Percentiles rank a stretch among this genome's conserved stretches.
phyloP scores from a whole-genome alignment of 2,797 vertebrate species.

The Morus bassanus region DNA sequence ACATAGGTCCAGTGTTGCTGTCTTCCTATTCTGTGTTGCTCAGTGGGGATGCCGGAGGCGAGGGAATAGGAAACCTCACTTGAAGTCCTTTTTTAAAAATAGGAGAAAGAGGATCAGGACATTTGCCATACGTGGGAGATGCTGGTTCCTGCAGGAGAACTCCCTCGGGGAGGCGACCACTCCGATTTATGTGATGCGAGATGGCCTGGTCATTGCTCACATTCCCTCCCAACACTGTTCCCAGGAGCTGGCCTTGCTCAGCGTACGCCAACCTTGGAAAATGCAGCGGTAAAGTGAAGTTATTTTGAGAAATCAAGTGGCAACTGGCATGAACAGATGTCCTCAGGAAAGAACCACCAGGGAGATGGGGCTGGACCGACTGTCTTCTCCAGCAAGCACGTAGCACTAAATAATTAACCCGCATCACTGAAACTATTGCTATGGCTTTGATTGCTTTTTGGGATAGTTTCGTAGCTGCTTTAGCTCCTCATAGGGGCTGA shows the following conservation, averaged over 20 bases:
- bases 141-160: not conserved
- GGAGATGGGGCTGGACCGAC: not conserved
- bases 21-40: not conserved
- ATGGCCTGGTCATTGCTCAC: not conserved
- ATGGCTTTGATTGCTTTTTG: not conserved
- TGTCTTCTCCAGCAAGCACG: not conserved
- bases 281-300: not conserved
- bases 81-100: not conserved
- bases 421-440: not conserved
- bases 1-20: not conserved
- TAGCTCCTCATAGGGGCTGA: not conserved
- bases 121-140: accelerated
- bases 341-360: not conserved
- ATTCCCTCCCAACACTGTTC: accelerated
- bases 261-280: not conserved
- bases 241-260: not conserved
- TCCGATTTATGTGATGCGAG: not conserved
- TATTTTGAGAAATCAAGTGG: not conserved
- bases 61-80: not conserved
- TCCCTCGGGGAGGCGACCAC: accelerated
- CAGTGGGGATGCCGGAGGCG: not conserved
- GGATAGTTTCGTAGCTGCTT: not conserved
- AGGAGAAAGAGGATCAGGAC: not conserved
- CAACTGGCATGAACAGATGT: not conserved
- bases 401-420: not conserved